phyloP scores from a whole-genome alignment of 2,113 vertebrate genomes.

The Redunca redunca region DNA sequence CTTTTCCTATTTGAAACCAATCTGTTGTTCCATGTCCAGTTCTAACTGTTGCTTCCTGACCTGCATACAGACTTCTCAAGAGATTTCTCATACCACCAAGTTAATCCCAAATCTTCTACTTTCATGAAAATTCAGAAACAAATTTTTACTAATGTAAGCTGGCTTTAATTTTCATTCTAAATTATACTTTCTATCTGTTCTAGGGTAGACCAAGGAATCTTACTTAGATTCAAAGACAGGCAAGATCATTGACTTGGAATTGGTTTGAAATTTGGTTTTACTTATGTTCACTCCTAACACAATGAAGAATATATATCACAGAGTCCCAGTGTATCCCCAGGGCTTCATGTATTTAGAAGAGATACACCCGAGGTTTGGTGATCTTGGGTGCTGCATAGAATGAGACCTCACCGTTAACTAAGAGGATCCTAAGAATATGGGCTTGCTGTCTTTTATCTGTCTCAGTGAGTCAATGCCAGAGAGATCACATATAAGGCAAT shows the following conservation, averaged over 20 bases:
- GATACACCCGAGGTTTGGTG: background rate
- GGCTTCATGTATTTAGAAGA: background rate
- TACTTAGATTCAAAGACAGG: background rate
- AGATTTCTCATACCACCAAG: background rate
- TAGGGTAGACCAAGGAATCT: background rate
- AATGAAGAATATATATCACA: background rate
- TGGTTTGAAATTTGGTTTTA: background rate
- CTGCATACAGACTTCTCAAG: too few relatives aligned
- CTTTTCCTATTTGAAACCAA: too few relatives aligned
- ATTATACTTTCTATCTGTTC: background rate
- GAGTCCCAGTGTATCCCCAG: background rate
- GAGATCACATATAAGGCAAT: background rate
- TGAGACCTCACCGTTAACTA: background rate
- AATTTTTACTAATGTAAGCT: background rate
- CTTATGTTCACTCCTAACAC: too few relatives aligned
- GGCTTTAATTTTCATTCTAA: background rate
- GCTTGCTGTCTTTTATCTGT: background rate
- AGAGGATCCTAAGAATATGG: background rate
- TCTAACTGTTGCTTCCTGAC: too few relatives aligned
- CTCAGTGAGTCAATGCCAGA: background rate
- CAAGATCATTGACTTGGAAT: background rate
- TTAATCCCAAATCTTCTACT: background rate
- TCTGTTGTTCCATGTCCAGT: too few relatives aligned
- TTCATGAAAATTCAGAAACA: background rate
- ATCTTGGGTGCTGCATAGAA: background rate